Conservation (phyloP, 1,140 invertebrate genomes). For the Dysdera silvatica region DNA sequence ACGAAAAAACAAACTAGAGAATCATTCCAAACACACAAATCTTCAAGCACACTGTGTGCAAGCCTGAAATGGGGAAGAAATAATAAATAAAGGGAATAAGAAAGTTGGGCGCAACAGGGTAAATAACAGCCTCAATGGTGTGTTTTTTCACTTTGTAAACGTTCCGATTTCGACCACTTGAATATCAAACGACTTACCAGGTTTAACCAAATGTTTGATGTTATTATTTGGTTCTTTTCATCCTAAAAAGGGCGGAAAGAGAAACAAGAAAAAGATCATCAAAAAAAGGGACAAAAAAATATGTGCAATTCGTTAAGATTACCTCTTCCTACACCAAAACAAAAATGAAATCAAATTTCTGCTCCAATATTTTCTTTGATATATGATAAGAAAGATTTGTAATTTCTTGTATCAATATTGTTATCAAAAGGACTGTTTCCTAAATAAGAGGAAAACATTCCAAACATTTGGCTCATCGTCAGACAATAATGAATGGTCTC, state of each 20-base stretch:
- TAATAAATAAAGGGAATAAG: constrained; percentile 29
- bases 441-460: too few species aligned
- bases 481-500: too few species aligned
- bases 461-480: too few species aligned
- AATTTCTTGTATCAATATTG: too few species aligned
- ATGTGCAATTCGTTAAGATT: too few species aligned
- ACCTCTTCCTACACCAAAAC: too few species aligned
- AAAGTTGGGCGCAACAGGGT: constrained; percentile 4
- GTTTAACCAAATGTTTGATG: constrained; percentile 92
- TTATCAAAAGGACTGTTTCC: too few species aligned
- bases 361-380: too few species aligned
- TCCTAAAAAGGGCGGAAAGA: constrained; percentile 52
- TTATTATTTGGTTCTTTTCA: constrained; percentile 84
- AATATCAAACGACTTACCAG: constrained; percentile 67
- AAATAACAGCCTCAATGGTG: neutral
- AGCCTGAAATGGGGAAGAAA: constrained; percentile 27
- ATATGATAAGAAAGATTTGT: too few species aligned
- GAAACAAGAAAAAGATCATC: constrained; percentile 29
- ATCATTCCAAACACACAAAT: constrained; percentile 31
- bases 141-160: neutral
- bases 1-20: constrained; percentile 36
- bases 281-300: constrained; percentile 27
- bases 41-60: constrained; percentile 30
- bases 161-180: constrained; percentile 4
- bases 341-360: too few species aligned